Percentiles rank a stretch among this genome's conserved stretches.
Conservation (phyloP, 2,797 vertebrate genomes). For the Acanthurus lineatus region DNA sequence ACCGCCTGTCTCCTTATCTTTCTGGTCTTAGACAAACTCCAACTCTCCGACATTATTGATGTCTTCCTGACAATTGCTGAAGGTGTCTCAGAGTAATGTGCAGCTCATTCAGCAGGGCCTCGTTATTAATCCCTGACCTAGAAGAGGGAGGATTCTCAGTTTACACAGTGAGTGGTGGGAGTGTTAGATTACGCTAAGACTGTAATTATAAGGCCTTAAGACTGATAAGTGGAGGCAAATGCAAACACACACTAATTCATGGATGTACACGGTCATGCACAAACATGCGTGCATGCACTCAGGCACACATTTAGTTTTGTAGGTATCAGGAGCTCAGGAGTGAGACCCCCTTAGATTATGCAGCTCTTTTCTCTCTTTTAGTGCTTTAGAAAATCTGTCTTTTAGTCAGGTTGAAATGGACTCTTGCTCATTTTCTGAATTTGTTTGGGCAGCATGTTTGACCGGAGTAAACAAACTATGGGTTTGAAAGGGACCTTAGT, state of each 20-base stretch:
- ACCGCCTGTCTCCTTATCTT: constrained; percentile 65
- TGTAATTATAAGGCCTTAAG: constrained; percentile 78
- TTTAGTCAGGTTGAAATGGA: background rate
- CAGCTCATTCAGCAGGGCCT: constrained; percentile 64
- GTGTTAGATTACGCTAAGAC: constrained; percentile 81
- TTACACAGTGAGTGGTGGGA: constrained; percentile 77
- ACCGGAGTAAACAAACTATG: too few relatives aligned
- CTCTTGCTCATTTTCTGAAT: background rate
- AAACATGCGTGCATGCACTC: background rate
- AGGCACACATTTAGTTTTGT: constrained; percentile 2
- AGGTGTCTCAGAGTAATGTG: constrained; percentile 63
- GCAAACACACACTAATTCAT: constrained; percentile 43
- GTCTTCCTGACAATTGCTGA: constrained; percentile 62
- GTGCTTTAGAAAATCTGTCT: background rate
- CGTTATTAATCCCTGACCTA: constrained; percentile 71
- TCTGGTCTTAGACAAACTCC: constrained; percentile 54
- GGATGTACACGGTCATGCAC: constrained; percentile 31
- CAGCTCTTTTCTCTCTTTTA: background rate
- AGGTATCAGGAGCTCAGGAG: background rate
- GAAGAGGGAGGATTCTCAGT: constrained; percentile 66
- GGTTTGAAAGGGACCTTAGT: too few relatives aligned
- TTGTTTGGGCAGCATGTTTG: too few relatives aligned
- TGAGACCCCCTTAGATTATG: background rate
- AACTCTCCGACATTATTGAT: constrained; percentile 62
- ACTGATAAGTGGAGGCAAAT: constrained; percentile 65